Percentiles rank a stretch among this genome's conserved stretches.
Evolutionary conservation across 2,113 vertebrate species (phyloP).

Genomic region (Anthoscopus minutus): DNA sequence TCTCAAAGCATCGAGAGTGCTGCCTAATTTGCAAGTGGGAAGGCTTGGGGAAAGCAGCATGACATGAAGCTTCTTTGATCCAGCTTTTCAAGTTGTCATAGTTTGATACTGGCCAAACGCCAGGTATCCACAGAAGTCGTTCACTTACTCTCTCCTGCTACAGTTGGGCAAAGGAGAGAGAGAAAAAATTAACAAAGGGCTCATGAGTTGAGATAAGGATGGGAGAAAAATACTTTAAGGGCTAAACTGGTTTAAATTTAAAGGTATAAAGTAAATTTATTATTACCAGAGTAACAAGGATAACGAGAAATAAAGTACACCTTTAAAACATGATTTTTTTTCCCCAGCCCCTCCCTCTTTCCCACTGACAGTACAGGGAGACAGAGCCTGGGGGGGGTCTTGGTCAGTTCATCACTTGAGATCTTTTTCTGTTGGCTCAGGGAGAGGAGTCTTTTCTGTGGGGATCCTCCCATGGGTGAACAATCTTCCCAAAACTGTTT

Average conservation of each 20-base stretch:
- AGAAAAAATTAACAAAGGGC: background rate
- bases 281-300: background rate
- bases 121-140: background rate
- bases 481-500: background rate
- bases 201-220: background rate
- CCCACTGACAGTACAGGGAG: no score
- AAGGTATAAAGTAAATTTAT: background rate
- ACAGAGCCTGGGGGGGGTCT: accelerated
- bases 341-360: background rate
- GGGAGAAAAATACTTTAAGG: background rate
- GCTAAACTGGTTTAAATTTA: background rate
- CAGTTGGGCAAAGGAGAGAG: background rate
- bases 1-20: background rate
- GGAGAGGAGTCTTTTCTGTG: background rate
- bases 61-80: background rate
- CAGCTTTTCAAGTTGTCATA: background rate
- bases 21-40: conserved; percentile 13
- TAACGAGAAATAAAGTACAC: background rate
- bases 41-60: background rate
- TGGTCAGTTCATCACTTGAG: accelerated
- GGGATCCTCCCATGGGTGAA: no score
- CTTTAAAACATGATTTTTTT: background rate
- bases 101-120: background rate
- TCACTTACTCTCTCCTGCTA: background rate
- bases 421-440: background rate